Percentiles rank a stretch among this genome's conserved stretches.
Conservation (phyloP, 2,888 invertebrate genomes). For the Himalopsyche tibetana region DNA sequence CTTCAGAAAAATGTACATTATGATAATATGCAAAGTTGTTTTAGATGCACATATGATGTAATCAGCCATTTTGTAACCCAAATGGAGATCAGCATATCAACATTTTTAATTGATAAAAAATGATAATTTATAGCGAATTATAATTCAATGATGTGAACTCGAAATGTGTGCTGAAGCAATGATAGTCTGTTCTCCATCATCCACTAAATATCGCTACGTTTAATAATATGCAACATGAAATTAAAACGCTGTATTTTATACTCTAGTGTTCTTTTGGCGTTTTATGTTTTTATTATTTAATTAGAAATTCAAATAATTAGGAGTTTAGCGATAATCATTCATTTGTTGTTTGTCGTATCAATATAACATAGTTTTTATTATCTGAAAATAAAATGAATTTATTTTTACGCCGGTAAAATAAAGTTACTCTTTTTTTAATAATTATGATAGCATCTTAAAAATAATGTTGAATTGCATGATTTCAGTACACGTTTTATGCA, state of each 20-base stretch:
- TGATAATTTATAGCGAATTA: no score
- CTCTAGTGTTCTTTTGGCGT: not conserved
- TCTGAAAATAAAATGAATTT: not conserved
- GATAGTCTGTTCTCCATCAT: no score
- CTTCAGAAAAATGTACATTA: constrained; percentile 2
- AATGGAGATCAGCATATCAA: no score
- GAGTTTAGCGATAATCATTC: no score
- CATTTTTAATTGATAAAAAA: no score
- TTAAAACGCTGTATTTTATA: no score
- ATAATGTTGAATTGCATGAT: not conserved
- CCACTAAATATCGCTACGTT: no score
- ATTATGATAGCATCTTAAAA: no score
- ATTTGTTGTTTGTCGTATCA: not conserved
- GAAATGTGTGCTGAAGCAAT: no score
- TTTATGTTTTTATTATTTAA: not conserved
- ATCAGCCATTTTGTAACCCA: not conserved
- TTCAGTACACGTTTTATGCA: not conserved
- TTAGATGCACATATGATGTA: constrained; percentile 9
- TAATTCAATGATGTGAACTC: no score
- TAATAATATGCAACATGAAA: no score
- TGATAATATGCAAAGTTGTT: constrained; percentile 19
- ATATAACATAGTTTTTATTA: not conserved
- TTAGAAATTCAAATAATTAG: not conserved
- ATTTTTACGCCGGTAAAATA: not conserved
- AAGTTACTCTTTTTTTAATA: no score